Base-by-base conservation (phyloP, 2,888 invertebrate genomes). In the Nephrocerus scutellatus region DNA sequence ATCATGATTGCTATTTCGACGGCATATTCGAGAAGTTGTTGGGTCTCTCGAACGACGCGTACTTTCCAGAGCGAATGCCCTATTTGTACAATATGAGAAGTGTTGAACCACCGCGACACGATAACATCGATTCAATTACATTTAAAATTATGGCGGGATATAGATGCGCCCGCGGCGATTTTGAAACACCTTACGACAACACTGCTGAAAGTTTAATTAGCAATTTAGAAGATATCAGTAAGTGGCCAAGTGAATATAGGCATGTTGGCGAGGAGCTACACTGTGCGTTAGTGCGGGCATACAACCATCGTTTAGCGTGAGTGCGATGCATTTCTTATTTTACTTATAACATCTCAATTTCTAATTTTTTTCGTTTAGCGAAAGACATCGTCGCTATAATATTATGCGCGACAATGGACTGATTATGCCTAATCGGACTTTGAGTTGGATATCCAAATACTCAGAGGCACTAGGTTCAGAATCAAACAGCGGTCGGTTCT, bases 111-210 rank as follows among this genome's bases (percentile, higher is more conserved):
- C 84, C 85, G 0, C 72, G 86, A 35, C 74, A 72, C 48, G 65
- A 71, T 24, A 58, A 63, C 14, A 56, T 62, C 5, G 68, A 73
- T 39, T 71, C 73, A 1, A 48, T 68, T 16, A 74, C 73, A 39
- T 74, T 72, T 41, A 77, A 81, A 49, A 71, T 77, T 21, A 73
- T 86, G 54, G 84, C 86, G 0, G 90, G 90, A 0, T 92, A 91
- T 60, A 84, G 85, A 61, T 79, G 89, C 14, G 83, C 84, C 5
- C 74, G 91, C 43, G 84, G 88, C 2, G 91, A 91, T 58, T 92
- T 92, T 66, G 84, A 84, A 53, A 72, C 80, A 0, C 89, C 89
- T 48, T 84, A 82, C 59, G 88, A 90, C 61, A 77, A 84, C 44
- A 81, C 81, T 55, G 87, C 89, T 0, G 91, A 92, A 62, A 73